Evolutionary conservation across 2,888 invertebrate species (phyloP).

Genomic region (Sycophila texana): DNA sequence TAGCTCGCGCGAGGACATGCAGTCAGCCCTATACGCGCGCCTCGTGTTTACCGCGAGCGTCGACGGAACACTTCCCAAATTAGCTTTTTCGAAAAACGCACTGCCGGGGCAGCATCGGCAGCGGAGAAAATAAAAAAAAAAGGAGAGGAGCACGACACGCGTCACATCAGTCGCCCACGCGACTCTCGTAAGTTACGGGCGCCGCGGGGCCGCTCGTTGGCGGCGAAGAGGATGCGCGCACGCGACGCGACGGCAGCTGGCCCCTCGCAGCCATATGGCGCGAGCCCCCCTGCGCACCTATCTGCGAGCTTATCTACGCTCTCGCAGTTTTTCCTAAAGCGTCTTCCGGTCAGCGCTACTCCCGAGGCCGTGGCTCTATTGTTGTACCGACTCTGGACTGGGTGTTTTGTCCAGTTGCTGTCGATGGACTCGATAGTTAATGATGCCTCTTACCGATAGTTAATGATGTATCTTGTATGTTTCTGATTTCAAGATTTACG

Average conservation of each 20-base stretch:
- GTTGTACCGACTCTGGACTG: no score
- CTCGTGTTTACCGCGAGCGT: not conserved
- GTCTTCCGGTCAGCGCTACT: no score
- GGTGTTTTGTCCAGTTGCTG: no score
- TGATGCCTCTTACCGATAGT: no score
- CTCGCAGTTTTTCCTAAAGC: not conserved
- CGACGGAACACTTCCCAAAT: conserved; percentile 17
- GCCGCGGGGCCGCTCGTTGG: not conserved
- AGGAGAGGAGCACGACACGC: not conserved
- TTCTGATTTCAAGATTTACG: no score
- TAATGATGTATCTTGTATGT: no score
- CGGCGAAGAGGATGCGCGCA: conserved; percentile 10
- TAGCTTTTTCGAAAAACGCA: not conserved
- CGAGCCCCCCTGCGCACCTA: conserved; percentile 16
- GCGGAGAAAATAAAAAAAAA: not conserved
- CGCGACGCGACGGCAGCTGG: conserved; percentile 34
- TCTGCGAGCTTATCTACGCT: not conserved
- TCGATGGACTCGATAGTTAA: no score
- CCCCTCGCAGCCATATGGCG: conserved; percentile 38
- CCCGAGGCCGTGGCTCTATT: no score
- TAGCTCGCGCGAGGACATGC: not conserved
- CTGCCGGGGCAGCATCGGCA: not conserved
- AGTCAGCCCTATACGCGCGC: not conserved
- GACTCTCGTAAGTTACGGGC: conserved; percentile 18
- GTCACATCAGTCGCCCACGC: conserved; percentile 15